A percentile compares a stretch with the other conserved stretches of the same genome.
These are phyloP conservation scores for Acutogordius australiensis DNA, from an alignment of 2,888 invertebrate genomes.

Conservation along the genomic window DNA sequence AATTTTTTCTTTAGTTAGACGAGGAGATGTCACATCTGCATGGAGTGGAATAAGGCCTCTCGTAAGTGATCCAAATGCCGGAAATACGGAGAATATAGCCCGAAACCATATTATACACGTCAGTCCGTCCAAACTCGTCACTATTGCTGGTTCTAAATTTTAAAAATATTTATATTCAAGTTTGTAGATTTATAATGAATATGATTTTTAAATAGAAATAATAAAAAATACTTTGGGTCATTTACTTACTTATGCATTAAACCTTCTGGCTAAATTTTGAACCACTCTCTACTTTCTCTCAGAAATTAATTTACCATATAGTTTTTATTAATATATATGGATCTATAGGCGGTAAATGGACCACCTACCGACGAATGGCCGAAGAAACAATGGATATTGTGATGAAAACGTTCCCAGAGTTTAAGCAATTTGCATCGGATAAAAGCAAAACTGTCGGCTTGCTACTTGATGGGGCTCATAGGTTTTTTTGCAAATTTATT, in stretches of 20 bases:
- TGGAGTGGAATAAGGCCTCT: constrained; percentile 92
- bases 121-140: constrained; percentile 50
- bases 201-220: no score
- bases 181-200: no score
- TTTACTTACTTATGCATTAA: no score
- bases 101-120: constrained; percentile 95
- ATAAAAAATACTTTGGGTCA: no score
- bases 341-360: constrained; percentile 87
- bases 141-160: constrained; percentile 73
- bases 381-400: constrained; percentile 74
- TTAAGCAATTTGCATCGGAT: not conserved
- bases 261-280: no score
- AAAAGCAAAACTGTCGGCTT: constrained; percentile 60
- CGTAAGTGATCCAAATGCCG: constrained; percentile 82
- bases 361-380: constrained; percentile 90
- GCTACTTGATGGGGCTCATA: constrained; percentile 73
- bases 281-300: no score
- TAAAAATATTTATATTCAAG: no score
- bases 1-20: constrained; percentile 34
- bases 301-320: no score
- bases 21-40: constrained; percentile 84
- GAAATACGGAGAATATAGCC: constrained; percentile 79
- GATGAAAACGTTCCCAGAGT: constrained; percentile 26
- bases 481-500: no score
- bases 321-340: no score